These are phyloP conservation scores for Bothrops jararaca DNA, from an alignment of 2,113 vertebrate species.

Conservation along the genomic window DNA sequence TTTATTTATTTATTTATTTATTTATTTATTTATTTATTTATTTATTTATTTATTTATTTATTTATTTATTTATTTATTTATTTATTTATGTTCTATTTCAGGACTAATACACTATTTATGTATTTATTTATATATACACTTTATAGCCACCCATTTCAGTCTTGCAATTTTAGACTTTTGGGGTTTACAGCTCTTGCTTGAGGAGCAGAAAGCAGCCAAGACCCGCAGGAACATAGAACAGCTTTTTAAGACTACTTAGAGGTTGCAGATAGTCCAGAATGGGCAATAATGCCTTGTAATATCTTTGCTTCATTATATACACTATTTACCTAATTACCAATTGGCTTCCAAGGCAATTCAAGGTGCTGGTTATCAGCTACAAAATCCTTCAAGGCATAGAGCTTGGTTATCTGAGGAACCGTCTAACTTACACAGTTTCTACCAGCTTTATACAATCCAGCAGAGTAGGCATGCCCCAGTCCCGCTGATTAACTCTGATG, in stretches of 20 bases:
- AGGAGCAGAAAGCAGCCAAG: not conserved
- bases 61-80: too few species aligned
- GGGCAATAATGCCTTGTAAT: not conserved
- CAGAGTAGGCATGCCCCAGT: not conserved
- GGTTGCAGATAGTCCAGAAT: not conserved
- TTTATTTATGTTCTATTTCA: not conserved
- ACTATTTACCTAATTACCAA: not conserved
- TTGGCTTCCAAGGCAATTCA: not conserved
- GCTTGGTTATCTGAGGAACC: not conserved
- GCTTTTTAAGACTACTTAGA: not conserved
- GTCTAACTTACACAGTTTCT: not conserved
- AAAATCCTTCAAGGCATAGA: not conserved
- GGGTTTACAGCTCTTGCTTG: not conserved
- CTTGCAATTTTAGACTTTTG: not conserved
- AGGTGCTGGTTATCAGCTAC: not conserved
- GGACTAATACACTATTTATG: not conserved
- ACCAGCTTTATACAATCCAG: not conserved
- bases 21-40: not conserved
- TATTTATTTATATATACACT: not conserved
- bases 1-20: too few species aligned
- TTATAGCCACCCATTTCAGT: not conserved
- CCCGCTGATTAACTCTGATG: not conserved
- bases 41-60: not conserved
- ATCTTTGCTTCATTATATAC: not conserved
- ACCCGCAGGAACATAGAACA: not conserved